Base-by-base conservation (phyloP, 2,888 invertebrate genomes). In the Philaethria dido region DNA sequence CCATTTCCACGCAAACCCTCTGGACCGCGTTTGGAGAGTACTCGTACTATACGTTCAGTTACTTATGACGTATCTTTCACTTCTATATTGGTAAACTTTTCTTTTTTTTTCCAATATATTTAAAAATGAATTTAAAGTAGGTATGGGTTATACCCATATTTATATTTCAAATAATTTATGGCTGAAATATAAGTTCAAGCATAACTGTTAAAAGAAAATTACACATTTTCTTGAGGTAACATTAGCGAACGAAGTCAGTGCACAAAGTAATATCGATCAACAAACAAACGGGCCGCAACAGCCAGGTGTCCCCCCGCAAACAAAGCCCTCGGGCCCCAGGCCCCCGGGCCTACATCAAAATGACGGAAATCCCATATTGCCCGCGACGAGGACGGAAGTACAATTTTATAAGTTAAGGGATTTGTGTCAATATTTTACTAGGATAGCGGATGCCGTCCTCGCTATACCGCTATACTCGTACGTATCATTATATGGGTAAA, bases 351-450 rank as follows among this genome's bases (percentile, higher is more conserved):
- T 84, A 89, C 87, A 87, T 88, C 89, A 88, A 90, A 90, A 89
- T 89, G 89, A 87, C 89, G 89, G 87, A 90, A 90, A 90, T 88
- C 89, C 90, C 90, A 92, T 92, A 92, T 91, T 89, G 88, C 88
- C 85, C 85, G 86, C 87, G 86, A 85, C 81, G 83, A 85, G 86
- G 85, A 85, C 86, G 89, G 86, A 86, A 89, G 89, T 83, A 88
- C 87, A 85, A 90, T 92, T 92, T 92, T 92, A 92, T 92, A 92
- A 92, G 89, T 92, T 91, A 90, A 91, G 92, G 92, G 92, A 90
- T 92, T 91, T 90, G 86, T 91, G 92, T 92, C 89, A 92, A 92
- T 92, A 92, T 92, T 92, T 89, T 89, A 92, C 86, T 91, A 92
- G 92, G 92, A 90, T 83, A 81, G 85, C 82, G 83, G 83, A 83